Conservation (phyloP, 2,888 invertebrate species). For the Hyposoter dolosus region DNA sequence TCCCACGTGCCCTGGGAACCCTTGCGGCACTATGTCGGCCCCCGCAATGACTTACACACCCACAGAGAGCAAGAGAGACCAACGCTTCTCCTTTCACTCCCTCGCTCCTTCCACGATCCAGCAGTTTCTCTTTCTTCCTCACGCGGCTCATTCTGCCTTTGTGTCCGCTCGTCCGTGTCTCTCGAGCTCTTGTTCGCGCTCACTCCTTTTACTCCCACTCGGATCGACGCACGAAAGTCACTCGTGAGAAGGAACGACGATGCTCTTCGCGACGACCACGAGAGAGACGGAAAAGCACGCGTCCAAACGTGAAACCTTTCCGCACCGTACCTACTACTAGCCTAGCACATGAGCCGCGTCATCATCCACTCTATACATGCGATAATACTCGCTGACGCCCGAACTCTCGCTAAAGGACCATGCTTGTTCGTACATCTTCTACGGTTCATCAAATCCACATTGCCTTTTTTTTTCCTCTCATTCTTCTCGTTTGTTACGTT, state of each 20-base stretch:
- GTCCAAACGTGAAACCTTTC: constrained; percentile 53
- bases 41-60: constrained; percentile 79
- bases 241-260: constrained; percentile 57
- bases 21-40: constrained; percentile 85
- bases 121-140: constrained; percentile 32
- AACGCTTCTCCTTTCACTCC: constrained; percentile 32
- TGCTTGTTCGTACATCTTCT: constrained; percentile 48
- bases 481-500: constrained; percentile 8
- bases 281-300: constrained; percentile 51
- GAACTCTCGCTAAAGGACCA: constrained; percentile 27
- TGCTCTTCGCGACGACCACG: constrained; percentile 16
- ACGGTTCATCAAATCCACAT: constrained; percentile 53
- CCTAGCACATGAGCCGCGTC: constrained; percentile 50
- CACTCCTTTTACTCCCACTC: constrained; percentile 58
- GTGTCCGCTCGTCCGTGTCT: constrained; percentile 24
- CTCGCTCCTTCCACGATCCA: constrained; percentile 26
- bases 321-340: constrained; percentile 58
- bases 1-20: constrained; percentile 87
- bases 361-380: constrained; percentile 44
- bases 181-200: constrained; percentile 55
- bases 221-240: constrained; percentile 35
- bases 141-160: constrained; percentile 30
- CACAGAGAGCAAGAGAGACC: constrained; percentile 62
- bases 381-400: constrained; percentile 39
- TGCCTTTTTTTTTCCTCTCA: constrained; percentile 18